Conservation (phyloP, 2,797 vertebrate genomes). For the Catostomus latipinnis region DNA sequence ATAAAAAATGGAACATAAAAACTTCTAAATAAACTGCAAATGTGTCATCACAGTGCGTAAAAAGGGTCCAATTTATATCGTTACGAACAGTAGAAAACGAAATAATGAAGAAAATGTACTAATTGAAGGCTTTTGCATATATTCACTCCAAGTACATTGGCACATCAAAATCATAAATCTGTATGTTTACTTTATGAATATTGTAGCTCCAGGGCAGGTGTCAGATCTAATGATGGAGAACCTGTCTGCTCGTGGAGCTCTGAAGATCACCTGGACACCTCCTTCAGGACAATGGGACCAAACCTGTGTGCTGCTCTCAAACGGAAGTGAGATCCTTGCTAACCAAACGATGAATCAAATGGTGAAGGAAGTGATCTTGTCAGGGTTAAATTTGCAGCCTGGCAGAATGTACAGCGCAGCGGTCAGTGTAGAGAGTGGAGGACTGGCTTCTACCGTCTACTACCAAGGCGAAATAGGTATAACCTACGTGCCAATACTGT, state of each 20-base stretch:
- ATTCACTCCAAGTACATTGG: no score
- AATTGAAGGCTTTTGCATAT: no score
- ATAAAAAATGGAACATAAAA: no score
- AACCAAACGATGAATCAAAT: slow-evolving; percentile 69
- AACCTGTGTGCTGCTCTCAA: slow-evolving; percentile 82
- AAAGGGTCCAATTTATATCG: no score
- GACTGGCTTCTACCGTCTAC: slow-evolving; percentile 59
- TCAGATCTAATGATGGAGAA: slow-evolving; percentile 72
- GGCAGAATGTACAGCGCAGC: slow-evolving; percentile 81
- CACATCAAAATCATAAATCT: not conserved
- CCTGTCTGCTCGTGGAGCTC: slow-evolving; percentile 65
- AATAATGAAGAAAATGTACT: no score
- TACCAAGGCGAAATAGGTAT: slow-evolving; percentile 71
- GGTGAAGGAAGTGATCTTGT: slow-evolving; percentile 70
- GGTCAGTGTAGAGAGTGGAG: slow-evolving; percentile 75
- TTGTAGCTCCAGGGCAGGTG: slow-evolving; percentile 82
- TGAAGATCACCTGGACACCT: slow-evolving; percentile 85
- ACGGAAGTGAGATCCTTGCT: slow-evolving; percentile 72
- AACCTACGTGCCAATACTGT: not conserved
- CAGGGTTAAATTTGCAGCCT: slow-evolving; percentile 73
- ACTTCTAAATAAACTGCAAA: no score
- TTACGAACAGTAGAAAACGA: no score
- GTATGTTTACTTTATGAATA: not conserved
- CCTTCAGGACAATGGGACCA: slow-evolving; percentile 87
- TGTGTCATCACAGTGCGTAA: no score